Conservation (phyloP, 2,888 invertebrate genomes). For the Hydriomena furcata region DNA sequence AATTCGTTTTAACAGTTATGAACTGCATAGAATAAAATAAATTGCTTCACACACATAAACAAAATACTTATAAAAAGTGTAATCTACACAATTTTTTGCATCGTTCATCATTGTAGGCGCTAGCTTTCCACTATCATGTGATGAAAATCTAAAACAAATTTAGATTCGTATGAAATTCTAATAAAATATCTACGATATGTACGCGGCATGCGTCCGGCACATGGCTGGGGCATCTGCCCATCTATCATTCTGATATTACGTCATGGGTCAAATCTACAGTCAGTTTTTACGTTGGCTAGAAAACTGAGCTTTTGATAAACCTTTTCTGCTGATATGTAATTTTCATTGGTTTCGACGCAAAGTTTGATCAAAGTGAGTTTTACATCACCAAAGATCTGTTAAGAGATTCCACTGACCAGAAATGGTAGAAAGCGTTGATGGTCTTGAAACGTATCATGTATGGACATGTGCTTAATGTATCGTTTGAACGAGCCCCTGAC, state of each 20-base stretch:
- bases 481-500: too few relatives aligned
- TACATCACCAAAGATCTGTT: too few relatives aligned
- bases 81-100: not conserved
- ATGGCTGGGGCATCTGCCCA: slow-evolving; percentile 51
- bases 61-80: not conserved
- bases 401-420: too few relatives aligned
- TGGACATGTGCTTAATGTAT: too few relatives aligned
- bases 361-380: too few relatives aligned
- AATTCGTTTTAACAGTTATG: too few relatives aligned
- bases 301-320: slow-evolving; percentile 14
- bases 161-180: slow-evolving; percentile 30
- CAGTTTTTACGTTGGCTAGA: slow-evolving; percentile 29
- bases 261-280: slow-evolving; percentile 37
- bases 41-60: too few relatives aligned
- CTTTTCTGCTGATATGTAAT: slow-evolving; percentile 11
- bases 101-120: not conserved
- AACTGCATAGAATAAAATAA: too few relatives aligned
- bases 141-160: slow-evolving; percentile 21
- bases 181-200: slow-evolving; percentile 43
- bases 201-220: slow-evolving; percentile 44
- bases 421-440: too few relatives aligned
- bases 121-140: slow-evolving; percentile 20
- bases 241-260: slow-evolving; percentile 68
- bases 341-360: slow-evolving; percentile 18
- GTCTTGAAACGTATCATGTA: too few relatives aligned